Evolutionary conservation across 2,113 vertebrate species (phyloP).

Genomic region (Tachuris rubrigastra): DNA sequence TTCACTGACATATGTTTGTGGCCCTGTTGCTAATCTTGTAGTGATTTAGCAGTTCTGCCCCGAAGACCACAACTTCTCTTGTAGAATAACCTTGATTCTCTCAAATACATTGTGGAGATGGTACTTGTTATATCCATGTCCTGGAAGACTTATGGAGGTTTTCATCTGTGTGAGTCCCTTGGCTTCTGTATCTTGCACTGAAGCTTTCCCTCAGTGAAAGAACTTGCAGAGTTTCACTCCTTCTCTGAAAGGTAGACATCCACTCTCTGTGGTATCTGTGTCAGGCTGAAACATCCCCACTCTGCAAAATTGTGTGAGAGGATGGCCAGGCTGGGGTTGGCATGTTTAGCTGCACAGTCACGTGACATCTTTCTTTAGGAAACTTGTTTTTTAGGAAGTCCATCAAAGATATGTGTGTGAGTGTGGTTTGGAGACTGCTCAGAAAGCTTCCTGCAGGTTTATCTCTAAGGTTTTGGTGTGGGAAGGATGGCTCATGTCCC

Average conservation of each 20-base stretch:
- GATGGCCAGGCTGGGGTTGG: neutral
- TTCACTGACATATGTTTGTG: neutral
- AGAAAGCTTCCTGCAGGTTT: neutral
- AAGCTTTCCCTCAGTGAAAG: neutral
- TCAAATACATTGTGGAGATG: neutral
- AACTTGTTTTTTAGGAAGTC: neutral
- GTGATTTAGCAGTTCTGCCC: neutral
- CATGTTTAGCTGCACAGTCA: neutral
- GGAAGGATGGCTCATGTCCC: neutral
- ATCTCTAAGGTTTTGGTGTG: neutral
- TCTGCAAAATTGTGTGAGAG: fast-evolving
- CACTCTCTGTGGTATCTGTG: neutral
- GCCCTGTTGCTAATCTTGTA: neutral
- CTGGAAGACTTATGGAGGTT: neutral
- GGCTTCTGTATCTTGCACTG: neutral
- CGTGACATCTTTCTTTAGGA: neutral
- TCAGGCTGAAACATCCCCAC: neutral
- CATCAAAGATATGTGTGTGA: fast-evolving
- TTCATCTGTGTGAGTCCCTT: neutral
- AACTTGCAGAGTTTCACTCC: neutral
- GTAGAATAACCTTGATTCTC: neutral
- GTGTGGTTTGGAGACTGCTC: neutral
- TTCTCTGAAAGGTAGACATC: neutral
- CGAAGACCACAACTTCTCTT: neutral
- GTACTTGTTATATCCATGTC: neutral